These are phyloP conservation scores for Cheirogaleus major DNA, from an alignment of 2,797 vertebrate genomes.

Conservation along the genomic window DNA sequence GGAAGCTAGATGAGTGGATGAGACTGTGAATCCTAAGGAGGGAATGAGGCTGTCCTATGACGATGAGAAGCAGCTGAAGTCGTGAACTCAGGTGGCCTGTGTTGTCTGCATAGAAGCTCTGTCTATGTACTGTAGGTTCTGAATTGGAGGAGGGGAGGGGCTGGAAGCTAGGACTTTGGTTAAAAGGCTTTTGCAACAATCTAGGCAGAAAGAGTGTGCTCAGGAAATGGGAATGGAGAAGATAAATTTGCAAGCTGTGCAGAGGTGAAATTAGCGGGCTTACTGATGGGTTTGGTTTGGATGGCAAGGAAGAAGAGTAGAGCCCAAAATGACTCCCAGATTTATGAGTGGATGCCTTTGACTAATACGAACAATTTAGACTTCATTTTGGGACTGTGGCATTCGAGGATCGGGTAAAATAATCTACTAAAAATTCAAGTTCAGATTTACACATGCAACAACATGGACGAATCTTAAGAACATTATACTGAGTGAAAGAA, in stretches of 20 bases:
- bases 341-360: background rate
- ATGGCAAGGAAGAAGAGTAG: background rate
- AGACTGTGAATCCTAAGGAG: background rate
- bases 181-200: background rate
- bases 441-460: background rate
- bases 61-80: background rate
- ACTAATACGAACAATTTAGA: background rate
- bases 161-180: background rate
- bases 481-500: background rate
- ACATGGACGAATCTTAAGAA: background rate
- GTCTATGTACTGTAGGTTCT: background rate
- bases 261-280: background rate
- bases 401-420: background rate
- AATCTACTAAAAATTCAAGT: background rate
- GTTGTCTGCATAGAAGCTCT: fast-evolving
- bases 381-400: background rate
- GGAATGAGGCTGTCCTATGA: too few relatives aligned
- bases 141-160: background rate
- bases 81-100: background rate
- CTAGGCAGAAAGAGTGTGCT: background rate
- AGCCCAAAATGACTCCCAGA: background rate
- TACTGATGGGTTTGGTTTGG: background rate
- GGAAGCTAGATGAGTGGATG: background rate
- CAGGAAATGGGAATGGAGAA: background rate
- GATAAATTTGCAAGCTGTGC: background rate